Evolutionary conservation across 2,113 vertebrate genomes (phyloP), one percentile per base, ranked within the genome.

Genomic region (Oryzias javanicus): DNA sequence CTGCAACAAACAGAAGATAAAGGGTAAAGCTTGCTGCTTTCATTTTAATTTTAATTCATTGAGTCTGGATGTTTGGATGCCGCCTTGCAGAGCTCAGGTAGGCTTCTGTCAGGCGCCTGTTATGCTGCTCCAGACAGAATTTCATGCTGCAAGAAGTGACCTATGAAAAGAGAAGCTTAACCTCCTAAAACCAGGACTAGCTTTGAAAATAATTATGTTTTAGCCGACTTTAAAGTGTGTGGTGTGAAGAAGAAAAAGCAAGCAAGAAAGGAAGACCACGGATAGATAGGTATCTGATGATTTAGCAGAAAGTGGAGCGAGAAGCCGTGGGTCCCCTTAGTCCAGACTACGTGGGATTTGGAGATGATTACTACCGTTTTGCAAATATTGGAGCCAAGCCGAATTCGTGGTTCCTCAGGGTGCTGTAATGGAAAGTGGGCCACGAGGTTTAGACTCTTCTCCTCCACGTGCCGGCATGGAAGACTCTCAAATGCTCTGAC

Each of bases 351-450:
- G 35, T 64, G 60, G 42, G 50, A 74, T 59, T 71, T 18, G 44
- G 63, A 80, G 60, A 81, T 79, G 79, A 82, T 80, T 77, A 70
- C 75, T 81, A 73, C 73, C 80, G 68, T 86, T 72, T 79, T 81
- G 83, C 71, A 77, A 58, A 72, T 49, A 42, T 46, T 82, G 82
- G 83, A 77, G 64, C 29, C 49, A 2, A 58, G 76, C 84, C 75
- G 49, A 74, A 67, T 2, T 44, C 84, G 85, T 55, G 80, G 84
- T 66, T 86, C 67, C 60, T 80, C 55, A 47, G 64, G 63, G 74
- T 80, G 79, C 78, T 65, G 76, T 86, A 70, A 87, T 87, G 88
- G 88, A 88, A 89, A 88, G 73, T 48, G 45, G 70, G 48, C 74
- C 19, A 16, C 70, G 72, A 60, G 78, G 60, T 75, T 77, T 72